phyloP scores from a whole-genome alignment of 2,888 invertebrate species.

The Toxonevra muliebris region DNA sequence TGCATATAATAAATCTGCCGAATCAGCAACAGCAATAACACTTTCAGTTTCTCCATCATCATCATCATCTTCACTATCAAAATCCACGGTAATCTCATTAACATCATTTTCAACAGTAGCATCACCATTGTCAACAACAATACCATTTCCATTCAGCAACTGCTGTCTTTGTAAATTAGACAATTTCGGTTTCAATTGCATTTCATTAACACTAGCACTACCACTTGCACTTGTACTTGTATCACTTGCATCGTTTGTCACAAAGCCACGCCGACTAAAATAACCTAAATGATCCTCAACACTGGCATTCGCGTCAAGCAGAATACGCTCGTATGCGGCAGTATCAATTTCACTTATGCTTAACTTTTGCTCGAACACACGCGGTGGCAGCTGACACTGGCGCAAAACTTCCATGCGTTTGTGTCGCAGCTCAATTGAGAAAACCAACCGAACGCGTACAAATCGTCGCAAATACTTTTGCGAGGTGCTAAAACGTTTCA shows the following conservation, averaged over 20 bases:
- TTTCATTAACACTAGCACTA: neutral
- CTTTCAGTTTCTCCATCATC: too few species aligned
- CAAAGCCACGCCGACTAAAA: slow-evolving; percentile 51
- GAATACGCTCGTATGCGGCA: slow-evolving; percentile 56
- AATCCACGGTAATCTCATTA: neutral
- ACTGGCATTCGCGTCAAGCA: slow-evolving; percentile 51
- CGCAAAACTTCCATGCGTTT: slow-evolving; percentile 61
- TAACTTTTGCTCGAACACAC: slow-evolving; percentile 57
- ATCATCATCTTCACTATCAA: slow-evolving; percentile 2
- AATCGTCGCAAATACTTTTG: slow-evolving; percentile 64
- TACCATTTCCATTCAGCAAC: neutral
- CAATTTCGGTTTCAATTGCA: slow-evolving; percentile 26
- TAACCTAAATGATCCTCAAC: slow-evolving; percentile 60
- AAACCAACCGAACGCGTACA: slow-evolving; percentile 73
- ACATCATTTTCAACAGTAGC: neutral
- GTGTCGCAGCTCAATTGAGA: slow-evolving; percentile 72
- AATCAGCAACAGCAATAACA: slow-evolving; percentile 16
- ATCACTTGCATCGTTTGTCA: neutral
- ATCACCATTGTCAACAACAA: neutral
- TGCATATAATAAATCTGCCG: slow-evolving; percentile 7
- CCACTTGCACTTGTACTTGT: slow-evolving; percentile 6
- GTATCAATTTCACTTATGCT: slow-evolving; percentile 50
- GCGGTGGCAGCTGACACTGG: slow-evolving; percentile 52
- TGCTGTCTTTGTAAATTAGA: slow-evolving; percentile 8
- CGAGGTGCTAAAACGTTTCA: slow-evolving; percentile 59